Evolutionary conservation across 2,888 invertebrate species (phyloP).

Genomic region (Latrodectus hesperus): DNA sequence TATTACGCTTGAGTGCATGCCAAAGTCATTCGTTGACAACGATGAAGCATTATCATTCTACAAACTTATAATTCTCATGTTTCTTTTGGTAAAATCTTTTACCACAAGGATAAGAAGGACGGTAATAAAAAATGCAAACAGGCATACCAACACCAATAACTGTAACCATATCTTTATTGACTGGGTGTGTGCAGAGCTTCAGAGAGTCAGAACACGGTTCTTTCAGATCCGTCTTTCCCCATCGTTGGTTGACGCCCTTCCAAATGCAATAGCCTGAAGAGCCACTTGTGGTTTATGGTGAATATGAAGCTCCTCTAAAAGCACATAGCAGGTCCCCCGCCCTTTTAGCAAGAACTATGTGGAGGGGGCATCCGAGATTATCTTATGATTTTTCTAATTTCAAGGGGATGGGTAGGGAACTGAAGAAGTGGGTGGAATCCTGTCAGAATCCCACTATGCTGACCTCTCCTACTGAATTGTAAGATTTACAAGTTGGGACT

Average conservation of each 20-base stretch:
- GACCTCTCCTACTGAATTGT: too few relatives aligned
- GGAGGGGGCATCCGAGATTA: too few relatives aligned
- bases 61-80: background rate
- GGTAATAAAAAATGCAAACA: too few relatives aligned
- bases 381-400: too few relatives aligned
- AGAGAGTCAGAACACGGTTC: conserved; percentile 25
- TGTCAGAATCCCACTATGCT: too few relatives aligned
- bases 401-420: too few relatives aligned
- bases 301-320: background rate
- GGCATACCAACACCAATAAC: too few relatives aligned
- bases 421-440: too few relatives aligned
- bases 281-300: conserved; percentile 45
- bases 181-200: conserved; percentile 18
- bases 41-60: background rate
- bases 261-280: conserved; percentile 21
- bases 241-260: conserved; percentile 41
- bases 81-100: background rate
- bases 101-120: too few relatives aligned
- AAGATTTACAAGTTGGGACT: too few relatives aligned
- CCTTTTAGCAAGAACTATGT: too few relatives aligned
- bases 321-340: background rate
- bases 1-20: background rate
- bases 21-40: too few relatives aligned
- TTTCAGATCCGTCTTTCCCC: conserved; percentile 62
- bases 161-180: background rate